Evolutionary conservation across 2,797 vertebrate species (phyloP), one percentile per base, ranked within the genome.

Genomic region (Pachyuromys duprasi): DNA sequence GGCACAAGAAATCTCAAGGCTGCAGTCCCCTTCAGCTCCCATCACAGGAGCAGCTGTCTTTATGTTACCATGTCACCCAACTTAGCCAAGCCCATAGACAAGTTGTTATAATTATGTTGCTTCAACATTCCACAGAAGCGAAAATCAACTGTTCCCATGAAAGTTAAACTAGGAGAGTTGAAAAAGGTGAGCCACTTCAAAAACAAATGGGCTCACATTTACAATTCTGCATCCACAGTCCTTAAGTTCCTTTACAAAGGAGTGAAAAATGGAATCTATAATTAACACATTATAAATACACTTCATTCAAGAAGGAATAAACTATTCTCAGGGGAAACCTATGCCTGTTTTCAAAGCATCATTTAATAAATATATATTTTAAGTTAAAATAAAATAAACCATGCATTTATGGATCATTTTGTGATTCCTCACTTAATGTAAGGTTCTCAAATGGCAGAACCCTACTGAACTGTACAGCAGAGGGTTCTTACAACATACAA

Each of bases 161-260:
- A 96, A 96, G 93, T 7, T 55, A 91, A 96, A 80, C 8, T 89
- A 76, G 83, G 92, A 69, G 42, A 92, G 81, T 22, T 70, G 55
- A 4, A 60, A 89, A 90, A 81, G 24, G 72, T 2, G 1, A 95
- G 53, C 2, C 62, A 11, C 74, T 82, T 91, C 70, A 55, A 69
- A 81, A 55, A 63, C 70, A 89, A 55, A 2, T 33, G 3, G 63
- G 17, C 13, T 72, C 72, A 36, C 13, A 26, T 45, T 88, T 57
- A 67, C 12, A 95, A 67, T 74, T 93, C 36, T 70, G 11, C 8
- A 95, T 70, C 57, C 36, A 42, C 33, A 91, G 5, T 83, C 91
- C 93, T 79, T 82, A 89, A 45, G 24, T 79, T 94, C 42, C 78
- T 90, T 95, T 39, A 86, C 80, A 94, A 96, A 93, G 57, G 42